Evolutionary conservation across 2,888 invertebrate species (phyloP).

Genomic region (Eucera pruinosa): DNA sequence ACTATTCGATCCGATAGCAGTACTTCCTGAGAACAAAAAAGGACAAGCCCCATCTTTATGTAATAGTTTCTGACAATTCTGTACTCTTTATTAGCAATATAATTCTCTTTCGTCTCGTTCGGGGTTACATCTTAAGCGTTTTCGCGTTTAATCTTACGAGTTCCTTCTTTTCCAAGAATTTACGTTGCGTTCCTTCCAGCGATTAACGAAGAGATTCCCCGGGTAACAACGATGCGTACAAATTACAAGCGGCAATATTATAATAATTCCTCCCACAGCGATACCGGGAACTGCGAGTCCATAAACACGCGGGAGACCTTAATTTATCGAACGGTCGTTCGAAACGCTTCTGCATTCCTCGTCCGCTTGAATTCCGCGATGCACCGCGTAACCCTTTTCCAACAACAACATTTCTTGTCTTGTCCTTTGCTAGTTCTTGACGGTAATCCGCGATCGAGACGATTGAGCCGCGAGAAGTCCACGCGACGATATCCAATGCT

Average conservation of each 20-base stretch:
- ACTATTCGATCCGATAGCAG: no score
- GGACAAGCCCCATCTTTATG: no score
- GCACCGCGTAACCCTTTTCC: constrained; percentile 22
- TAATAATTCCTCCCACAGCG: constrained; percentile 48
- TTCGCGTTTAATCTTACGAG: neutral
- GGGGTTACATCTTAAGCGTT: neutral
- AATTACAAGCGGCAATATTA: constrained; percentile 49
- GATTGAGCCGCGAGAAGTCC: constrained; percentile 8
- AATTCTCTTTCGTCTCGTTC: neutral
- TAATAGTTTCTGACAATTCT: neutral
- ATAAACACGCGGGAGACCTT: constrained; percentile 51
- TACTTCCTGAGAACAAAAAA: no score
- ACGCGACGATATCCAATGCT: constrained; percentile 49
- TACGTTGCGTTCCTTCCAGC: constrained; percentile 15
- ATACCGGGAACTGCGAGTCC: constrained; percentile 47
- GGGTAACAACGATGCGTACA: constrained; percentile 28
- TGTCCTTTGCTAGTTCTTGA: neutral
- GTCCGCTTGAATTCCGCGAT: constrained; percentile 37
- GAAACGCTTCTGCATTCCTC: constrained; percentile 57
- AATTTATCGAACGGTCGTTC: constrained; percentile 54
- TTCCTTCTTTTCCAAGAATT: neutral
- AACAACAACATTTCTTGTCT: constrained; percentile 1
- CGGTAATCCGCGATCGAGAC: constrained; percentile 31
- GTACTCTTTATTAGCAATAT: neutral
- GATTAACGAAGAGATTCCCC: constrained; percentile 28